Evolutionary conservation across 1,140 invertebrate species (phyloP), one percentile per base, ranked within the genome.

Genomic region (Copidosoma floridanum): DNA sequence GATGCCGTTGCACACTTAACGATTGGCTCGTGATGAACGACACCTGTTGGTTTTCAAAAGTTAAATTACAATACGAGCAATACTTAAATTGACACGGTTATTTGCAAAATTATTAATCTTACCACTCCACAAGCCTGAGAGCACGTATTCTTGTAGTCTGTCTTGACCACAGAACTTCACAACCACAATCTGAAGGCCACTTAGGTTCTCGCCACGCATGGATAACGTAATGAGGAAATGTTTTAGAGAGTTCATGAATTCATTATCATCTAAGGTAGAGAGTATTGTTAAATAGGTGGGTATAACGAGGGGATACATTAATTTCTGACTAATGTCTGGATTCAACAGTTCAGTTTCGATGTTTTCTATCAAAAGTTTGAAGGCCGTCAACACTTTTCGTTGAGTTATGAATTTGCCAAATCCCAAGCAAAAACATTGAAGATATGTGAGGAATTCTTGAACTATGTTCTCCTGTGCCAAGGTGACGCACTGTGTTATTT

Each of bases 81-180:
- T 41, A 18, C 11, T 14, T 41, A n/a, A 18, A 44, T 18, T 44
- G 10, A 21, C 20, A 20, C 23, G 10, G 7, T 55, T 3, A 29
- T 51, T 41, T 7, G n/a, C 18, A 61, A 48, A 23, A 48, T 27
- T 16, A 32, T 29, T n/a, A 48, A 32, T 23, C 32, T 77, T 77
- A 86, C 85, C 85, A 74, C 89, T 87, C 85, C 88, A 89, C 18
- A 92, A 76, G 60, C 86, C 84, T 55, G 83, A 79, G 50, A 91
- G 71, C 46, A 88, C 78, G 7, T 83, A 70, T 52, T 88, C 84
- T 48, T 88, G 83, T n/a, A 83, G 71, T 29, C 78, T 71, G 0
- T 76, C 75, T 18, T 76, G 75, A 53, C 74, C 74, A n/a, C 82
- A 78, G 12, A 84, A 73, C 68, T 79, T 85, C 53, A 82, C 79